A percentile compares a stretch with the other conserved stretches of the same genome.
These are phyloP conservation scores for Papilio helenus DNA, from an alignment of 1,140 invertebrate genomes.

Conservation along the genomic window DNA sequence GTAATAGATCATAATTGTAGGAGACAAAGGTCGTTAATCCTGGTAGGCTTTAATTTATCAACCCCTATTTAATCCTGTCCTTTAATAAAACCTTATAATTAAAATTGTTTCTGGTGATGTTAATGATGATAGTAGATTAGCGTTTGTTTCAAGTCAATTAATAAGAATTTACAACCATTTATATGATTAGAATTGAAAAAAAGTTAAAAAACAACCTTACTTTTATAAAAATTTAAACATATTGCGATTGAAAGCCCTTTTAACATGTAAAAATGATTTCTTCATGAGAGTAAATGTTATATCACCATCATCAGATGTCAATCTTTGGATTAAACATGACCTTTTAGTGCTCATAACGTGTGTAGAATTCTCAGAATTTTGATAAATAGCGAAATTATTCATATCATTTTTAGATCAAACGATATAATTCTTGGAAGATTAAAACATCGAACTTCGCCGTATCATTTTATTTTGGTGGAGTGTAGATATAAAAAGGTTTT, in stretches of 20 bases:
- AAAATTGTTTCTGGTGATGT: conserved; percentile 57
- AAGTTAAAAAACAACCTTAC: no score
- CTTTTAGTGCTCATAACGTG: no score
- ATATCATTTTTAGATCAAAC: not conserved
- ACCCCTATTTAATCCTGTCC: conserved; percentile 65
- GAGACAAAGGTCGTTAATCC: conserved; percentile 73
- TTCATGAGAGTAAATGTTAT: no score
- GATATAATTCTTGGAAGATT: not conserved
- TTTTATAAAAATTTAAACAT: no score
- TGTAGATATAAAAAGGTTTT: not conserved
- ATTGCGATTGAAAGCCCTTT: no score
- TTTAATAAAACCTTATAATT: conserved; percentile 74
- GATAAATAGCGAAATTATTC: not conserved
- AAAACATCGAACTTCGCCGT: not conserved
- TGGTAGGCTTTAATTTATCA: conserved; percentile 70
- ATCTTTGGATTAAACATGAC: no score
- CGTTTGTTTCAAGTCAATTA: not conserved
- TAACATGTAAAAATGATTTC: no score
- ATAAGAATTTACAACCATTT: not conserved
- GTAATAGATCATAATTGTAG: conserved; percentile 74
- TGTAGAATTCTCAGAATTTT: not conserved
- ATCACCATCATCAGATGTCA: no score
- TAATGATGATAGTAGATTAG: not conserved
- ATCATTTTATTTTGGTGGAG: not conserved
- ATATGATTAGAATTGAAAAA: no score